Evolutionary conservation across 53 echinoderm and acorn worm genomes (phyloP).

Genomic region (Crossaster papposus): DNA sequence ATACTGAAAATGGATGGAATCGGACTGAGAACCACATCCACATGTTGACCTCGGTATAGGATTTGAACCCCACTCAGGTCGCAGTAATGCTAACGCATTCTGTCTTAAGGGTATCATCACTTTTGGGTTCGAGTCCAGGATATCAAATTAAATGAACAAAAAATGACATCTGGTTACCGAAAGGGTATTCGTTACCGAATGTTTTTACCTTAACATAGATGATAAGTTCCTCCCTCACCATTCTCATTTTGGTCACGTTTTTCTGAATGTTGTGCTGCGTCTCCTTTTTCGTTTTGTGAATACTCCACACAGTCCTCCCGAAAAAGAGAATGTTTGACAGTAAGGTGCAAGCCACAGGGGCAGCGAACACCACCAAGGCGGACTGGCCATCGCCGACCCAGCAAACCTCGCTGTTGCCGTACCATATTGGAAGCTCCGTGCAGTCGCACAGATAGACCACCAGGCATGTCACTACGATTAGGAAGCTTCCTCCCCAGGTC

Average conservation of each 20-base stretch:
- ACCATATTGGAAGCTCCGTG: constrained; percentile 25
- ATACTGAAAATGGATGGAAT: too few relatives aligned
- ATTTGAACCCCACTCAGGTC: too few relatives aligned
- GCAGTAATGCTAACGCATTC: too few relatives aligned
- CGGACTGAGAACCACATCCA: too few relatives aligned
- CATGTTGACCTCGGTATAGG: too few relatives aligned
- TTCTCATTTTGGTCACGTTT: constrained; percentile 12
- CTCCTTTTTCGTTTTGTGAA: not conserved
- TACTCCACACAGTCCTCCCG: constrained; percentile 25
- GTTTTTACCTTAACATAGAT: constrained; percentile 55
- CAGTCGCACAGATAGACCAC: constrained; percentile 51
- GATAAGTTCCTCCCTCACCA: constrained; percentile 46
- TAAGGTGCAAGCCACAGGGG: constrained; percentile 33
- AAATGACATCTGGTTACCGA: not conserved
- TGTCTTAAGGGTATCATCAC: too few relatives aligned
- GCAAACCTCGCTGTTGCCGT: constrained; percentile 48
- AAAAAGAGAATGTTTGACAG: constrained; percentile 43
- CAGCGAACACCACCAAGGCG: constrained; percentile 46
- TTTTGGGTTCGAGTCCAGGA: not conserved
- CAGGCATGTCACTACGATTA: constrained; percentile 32
- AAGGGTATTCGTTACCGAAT: too few relatives aligned
- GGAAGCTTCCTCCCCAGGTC: constrained; percentile 36
- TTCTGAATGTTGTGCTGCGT: not conserved
- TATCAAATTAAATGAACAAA: not conserved
- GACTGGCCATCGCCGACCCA: constrained; percentile 52